phyloP scores from a whole-genome alignment of 64 coral and sea anemone genomes.

The Trachythela sp. region DNA sequence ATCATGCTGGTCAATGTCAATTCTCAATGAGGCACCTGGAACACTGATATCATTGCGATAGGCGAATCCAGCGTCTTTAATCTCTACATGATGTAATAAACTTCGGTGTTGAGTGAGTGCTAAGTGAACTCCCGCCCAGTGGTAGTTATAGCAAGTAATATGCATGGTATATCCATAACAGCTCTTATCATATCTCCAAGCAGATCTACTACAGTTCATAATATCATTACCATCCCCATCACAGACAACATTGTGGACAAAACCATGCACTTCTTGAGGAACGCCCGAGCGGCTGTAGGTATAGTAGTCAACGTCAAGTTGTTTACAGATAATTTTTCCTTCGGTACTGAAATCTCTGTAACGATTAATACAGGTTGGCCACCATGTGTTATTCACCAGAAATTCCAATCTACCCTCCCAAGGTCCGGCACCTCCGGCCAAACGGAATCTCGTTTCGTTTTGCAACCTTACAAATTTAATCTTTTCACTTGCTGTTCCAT shows the following conservation, averaged over 20 bases:
- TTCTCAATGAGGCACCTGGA: constrained; percentile 50
- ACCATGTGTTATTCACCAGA: constrained; percentile 46
- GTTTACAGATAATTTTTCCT: constrained; percentile 51
- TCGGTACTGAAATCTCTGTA: background rate
- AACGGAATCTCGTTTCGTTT: constrained; percentile 32
- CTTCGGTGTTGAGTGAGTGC: constrained; percentile 40
- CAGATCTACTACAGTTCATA: constrained; percentile 35
- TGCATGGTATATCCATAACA: constrained; percentile 25
- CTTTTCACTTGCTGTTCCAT: constrained; percentile 38
- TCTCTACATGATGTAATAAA: constrained; percentile 49
- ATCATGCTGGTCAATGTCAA: constrained; percentile 59
- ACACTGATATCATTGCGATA: constrained; percentile 58
- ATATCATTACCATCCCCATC: constrained; percentile 40
- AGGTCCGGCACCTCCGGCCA: constrained; percentile 48
- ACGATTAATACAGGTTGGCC: constrained; percentile 33
- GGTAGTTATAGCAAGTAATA: constrained; percentile 33
- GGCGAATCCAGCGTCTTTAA: constrained; percentile 51
- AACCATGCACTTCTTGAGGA: constrained; percentile 24
- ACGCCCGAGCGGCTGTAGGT: background rate
- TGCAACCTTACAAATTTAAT: constrained; percentile 38
- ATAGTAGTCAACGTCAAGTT: constrained; percentile 39
- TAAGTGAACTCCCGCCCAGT: constrained; percentile 65
- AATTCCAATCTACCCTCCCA: constrained; percentile 71
- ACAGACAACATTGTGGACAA: constrained; percentile 51
- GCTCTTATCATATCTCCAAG: constrained; percentile 24